Base-by-base conservation (phyloP, 2,888 invertebrate genomes). In the Crematogaster levior region DNA sequence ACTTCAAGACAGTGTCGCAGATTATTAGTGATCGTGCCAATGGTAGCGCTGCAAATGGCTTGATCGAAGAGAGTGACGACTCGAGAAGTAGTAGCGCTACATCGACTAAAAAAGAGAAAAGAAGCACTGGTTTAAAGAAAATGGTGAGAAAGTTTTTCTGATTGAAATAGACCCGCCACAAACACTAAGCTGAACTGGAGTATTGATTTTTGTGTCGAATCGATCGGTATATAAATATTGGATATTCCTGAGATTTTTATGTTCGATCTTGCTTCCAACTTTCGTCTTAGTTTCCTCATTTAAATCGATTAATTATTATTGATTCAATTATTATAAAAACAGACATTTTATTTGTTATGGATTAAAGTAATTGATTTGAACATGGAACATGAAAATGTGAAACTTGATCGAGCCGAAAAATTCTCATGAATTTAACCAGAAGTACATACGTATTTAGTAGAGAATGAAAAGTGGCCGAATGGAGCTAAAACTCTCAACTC, bases 61-160 rank as follows among this genome's bases (percentile, higher is more conserved):
- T 90, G 83, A 81, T 91, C 75, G 91, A 93, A 3, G 91, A 93
- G n/a, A 92, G 93, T 83, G 92, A 94, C 72, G 91, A 93, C 48
- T 92, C 92, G 18, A 91, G 92, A 73, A 89, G 91, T 46, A 90
- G 90, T 7, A 93, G 92, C 10, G 89, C 91, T 3, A 90, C 90
- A 0, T 85, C 93, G 18, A 87, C 91, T 48, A 95, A 95, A 84
- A 96, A 96, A 91, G 95, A 95, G 86, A 96, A 96, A 91, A 97
- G 96, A 93, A 95, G 95, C 91, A 96, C 96, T 92, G 96, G 97
- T 91, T 95, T 98, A 88, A 97, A 97, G 94, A 97, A 96, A 94
- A 96, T 97, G 93, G 96, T 97, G 93, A 97, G 96, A 91, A 97
- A 97, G 95, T 96, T 97, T 93, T 97, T 97, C 95, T 97, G 95